Evolutionary conservation across 2,797 vertebrate genomes (phyloP).

Genomic region (Molothrus ater): DNA sequence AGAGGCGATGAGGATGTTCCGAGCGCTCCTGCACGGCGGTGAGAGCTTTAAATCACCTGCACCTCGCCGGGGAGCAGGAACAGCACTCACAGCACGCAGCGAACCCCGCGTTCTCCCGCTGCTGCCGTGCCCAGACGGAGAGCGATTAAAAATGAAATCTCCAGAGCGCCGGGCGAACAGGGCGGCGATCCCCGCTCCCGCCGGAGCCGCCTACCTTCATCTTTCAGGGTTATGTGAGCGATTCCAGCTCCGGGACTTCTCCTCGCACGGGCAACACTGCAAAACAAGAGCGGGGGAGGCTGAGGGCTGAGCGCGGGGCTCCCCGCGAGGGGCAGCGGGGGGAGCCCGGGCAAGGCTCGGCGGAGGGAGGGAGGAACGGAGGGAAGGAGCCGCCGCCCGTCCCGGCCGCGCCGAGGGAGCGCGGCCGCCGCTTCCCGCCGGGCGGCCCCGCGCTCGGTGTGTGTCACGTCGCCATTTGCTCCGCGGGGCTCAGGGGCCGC

Average conservation of each 20-base stretch:
- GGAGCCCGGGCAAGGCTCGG: background rate
- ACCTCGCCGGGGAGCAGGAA: background rate
- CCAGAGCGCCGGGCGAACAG: background rate
- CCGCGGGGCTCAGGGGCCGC: slow-evolving; percentile 48
- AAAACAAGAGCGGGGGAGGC: slow-evolving; percentile 1
- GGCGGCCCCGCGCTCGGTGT: slow-evolving; percentile 65
- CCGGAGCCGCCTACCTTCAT: slow-evolving; percentile 89
- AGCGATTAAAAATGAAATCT: background rate
- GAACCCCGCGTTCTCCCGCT: background rate
- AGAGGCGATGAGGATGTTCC: slow-evolving; percentile 3
- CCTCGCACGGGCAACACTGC: slow-evolving; percentile 58
- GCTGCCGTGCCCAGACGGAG: background rate
- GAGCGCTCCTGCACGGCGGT: background rate
- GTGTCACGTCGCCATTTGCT: slow-evolving; percentile 90
- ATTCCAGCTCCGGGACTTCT: slow-evolving; percentile 89
- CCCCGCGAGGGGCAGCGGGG: background rate
- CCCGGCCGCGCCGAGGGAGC: background rate
- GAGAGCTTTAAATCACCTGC: background rate
- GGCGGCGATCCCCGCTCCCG: background rate
- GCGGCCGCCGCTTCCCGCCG: slow-evolving; percentile 23
- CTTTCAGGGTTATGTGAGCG: slow-evolving; percentile 85
- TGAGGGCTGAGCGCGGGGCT: background rate
- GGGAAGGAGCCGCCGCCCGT: background rate
- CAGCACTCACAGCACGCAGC: background rate
- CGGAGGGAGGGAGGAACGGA: background rate